Evolutionary conservation across 1,140 invertebrate species (phyloP).

Genomic region (Cecropterus lyciades): DNA sequence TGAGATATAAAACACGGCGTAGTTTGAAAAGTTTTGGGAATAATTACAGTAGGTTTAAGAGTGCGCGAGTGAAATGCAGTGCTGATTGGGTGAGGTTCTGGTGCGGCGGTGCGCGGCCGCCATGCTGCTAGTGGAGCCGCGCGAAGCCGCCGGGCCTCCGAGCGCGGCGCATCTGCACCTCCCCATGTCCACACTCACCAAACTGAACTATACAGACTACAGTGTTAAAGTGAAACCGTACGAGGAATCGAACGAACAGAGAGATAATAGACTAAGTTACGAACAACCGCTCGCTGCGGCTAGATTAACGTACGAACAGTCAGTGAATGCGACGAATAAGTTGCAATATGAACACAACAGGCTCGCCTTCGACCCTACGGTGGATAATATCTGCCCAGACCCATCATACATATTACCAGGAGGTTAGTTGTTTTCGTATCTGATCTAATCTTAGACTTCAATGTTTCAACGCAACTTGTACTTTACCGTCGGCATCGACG

Average conservation of each 20-base stretch:
- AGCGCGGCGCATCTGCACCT: slow-evolving; percentile 75
- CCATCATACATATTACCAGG: slow-evolving; percentile 63
- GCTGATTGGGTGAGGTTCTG: slow-evolving; percentile 47
- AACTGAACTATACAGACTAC: slow-evolving; percentile 77
- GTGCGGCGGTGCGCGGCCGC: slow-evolving; percentile 52
- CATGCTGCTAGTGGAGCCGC: slow-evolving; percentile 82
- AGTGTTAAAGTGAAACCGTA: slow-evolving; percentile 76
- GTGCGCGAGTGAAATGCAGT: slow-evolving; percentile 54
- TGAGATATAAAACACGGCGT: neutral
- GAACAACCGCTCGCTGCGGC: slow-evolving; percentile 67
- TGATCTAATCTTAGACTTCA: neutral
- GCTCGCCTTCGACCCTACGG: slow-evolving; percentile 62
- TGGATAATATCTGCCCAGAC: slow-evolving; percentile 67
- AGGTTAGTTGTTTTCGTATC: slow-evolving; percentile 52
- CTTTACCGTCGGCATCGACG: neutral
- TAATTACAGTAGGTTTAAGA: slow-evolving; percentile 23
- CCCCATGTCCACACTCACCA: slow-evolving; percentile 75
- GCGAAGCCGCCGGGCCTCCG: slow-evolving; percentile 80
- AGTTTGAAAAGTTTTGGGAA: slow-evolving; percentile 7
- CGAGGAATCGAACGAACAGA: slow-evolving; percentile 53
- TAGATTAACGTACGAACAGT: slow-evolving; percentile 70
- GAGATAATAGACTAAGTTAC: slow-evolving; percentile 65
- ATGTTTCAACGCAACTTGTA: neutral
- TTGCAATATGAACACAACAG: slow-evolving; percentile 72
- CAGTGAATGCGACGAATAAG: slow-evolving; percentile 52